Conservation (phyloP, 2,113 vertebrate species). For the Sus scrofa region T2T-Sscrofa CM000824.6:124752001-124752500, state of each 20-base stretch:
- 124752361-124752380: neutral
- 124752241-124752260: neutral
- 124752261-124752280: constrained; percentile 14
- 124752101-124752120: neutral
- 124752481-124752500: neutral
- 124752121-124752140: neutral
- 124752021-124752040: neutral
- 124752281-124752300: constrained; percentile 22
- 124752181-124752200: constrained; percentile 1
- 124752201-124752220: neutral
- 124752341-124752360: neutral
- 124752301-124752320: neutral
- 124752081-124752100: neutral
- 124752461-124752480: neutral
- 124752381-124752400: neutral
- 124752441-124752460: neutral
- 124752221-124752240: neutral
- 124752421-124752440: neutral
- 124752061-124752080: neutral
- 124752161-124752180: neutral
- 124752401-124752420: too few relatives aligned
- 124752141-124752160: neutral
- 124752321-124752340: neutral
- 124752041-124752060: neutral
- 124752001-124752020: neutral